A percentile compares a stretch with the other conserved stretches of the same genome.
phyloP scores from a whole-genome alignment of 2,888 invertebrate genomes.

The Hirtodrosophila histrioides region DNA sequence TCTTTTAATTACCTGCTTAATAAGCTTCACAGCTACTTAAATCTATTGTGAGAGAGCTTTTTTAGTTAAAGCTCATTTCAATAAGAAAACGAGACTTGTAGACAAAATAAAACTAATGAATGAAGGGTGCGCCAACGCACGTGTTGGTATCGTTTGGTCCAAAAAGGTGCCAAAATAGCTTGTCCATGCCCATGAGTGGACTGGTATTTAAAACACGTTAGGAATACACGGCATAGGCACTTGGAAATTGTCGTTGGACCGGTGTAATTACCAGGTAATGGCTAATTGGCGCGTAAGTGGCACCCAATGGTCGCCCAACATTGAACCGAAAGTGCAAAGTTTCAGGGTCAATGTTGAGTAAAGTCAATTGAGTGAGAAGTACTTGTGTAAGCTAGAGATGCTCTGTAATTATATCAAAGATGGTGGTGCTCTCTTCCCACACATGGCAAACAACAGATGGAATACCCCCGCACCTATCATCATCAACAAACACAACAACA shows the following conservation, averaged over 20 bases:
- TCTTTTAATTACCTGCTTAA: no score
- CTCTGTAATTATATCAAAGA: constrained; percentile 41
- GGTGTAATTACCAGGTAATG: constrained; percentile 63
- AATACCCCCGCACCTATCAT: constrained; percentile 15
- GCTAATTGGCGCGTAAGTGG: constrained; percentile 54
- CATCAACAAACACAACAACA: neutral
- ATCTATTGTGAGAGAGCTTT: neutral
- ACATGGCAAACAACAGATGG: constrained; percentile 11
- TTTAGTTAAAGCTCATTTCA: neutral
- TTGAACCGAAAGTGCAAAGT: constrained; percentile 59
- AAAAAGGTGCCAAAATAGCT: constrained; percentile 35
- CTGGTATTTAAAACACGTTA: constrained; percentile 55
- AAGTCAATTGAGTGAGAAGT: constrained; percentile 7
- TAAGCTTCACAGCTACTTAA: no score
- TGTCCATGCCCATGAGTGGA: constrained; percentile 32
- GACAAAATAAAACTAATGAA: constrained; percentile 31
- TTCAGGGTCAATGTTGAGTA: constrained; percentile 45
- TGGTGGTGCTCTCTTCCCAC: constrained; percentile 13
- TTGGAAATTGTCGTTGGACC: constrained; percentile 43
- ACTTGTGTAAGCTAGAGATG: constrained; percentile 5
- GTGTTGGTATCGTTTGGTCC: constrained; percentile 33
- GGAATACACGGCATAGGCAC: constrained; percentile 26
- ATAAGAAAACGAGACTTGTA: constrained; percentile 33
- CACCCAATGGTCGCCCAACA: constrained; percentile 30
- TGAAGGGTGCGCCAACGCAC: constrained; percentile 39